A percentile compares a stretch with the other conserved stretches of the same genome.
phyloP scores from a whole-genome alignment of 2,113 vertebrate genomes.

The Hippoglossus stenolepis region DNA sequence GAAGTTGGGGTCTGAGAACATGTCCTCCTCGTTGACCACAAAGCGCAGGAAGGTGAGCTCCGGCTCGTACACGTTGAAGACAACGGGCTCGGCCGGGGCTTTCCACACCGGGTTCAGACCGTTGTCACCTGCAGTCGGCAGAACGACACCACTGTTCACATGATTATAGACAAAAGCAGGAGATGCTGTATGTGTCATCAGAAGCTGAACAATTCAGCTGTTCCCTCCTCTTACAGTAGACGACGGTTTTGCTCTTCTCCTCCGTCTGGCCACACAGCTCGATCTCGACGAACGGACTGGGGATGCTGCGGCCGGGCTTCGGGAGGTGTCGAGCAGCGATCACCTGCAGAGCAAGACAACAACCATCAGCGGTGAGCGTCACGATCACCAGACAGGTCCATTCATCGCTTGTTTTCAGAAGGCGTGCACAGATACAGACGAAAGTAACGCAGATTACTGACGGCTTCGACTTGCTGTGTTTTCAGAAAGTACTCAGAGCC shows the following conservation, averaged over 20 bases:
- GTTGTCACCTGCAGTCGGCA: conserved; percentile 87
- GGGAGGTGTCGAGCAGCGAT: conserved; percentile 95
- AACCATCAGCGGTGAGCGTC: no score
- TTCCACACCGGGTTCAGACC: conserved; percentile 95
- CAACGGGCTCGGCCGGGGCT: conserved; percentile 83
- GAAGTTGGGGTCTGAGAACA: conserved; percentile 99
- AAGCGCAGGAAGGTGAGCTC: conserved; percentile 93
- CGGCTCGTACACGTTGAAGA: conserved; percentile 91
- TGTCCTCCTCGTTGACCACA: conserved; percentile 96
- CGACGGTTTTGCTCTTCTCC: conserved; percentile 93
- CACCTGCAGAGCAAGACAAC: conserved; percentile 80
- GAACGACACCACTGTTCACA: neutral
- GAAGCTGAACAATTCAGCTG: neutral
- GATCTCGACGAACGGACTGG: conserved; percentile 95
- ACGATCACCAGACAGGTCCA: no score
- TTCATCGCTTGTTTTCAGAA: no score
- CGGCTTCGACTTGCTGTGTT: no score
- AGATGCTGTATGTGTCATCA: neutral
- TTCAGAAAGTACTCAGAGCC: no score
- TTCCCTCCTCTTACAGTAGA: conserved; percentile 76
- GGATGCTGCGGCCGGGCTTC: conserved; percentile 90
- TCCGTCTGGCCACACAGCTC: conserved; percentile 94
- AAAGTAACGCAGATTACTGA: no score
- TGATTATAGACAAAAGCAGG: neutral
- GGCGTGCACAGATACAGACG: no score